These are phyloP conservation scores for Folsomia manolachei DNA, from an alignment of 2,888 invertebrate species.

Conservation along the genomic window DNA sequence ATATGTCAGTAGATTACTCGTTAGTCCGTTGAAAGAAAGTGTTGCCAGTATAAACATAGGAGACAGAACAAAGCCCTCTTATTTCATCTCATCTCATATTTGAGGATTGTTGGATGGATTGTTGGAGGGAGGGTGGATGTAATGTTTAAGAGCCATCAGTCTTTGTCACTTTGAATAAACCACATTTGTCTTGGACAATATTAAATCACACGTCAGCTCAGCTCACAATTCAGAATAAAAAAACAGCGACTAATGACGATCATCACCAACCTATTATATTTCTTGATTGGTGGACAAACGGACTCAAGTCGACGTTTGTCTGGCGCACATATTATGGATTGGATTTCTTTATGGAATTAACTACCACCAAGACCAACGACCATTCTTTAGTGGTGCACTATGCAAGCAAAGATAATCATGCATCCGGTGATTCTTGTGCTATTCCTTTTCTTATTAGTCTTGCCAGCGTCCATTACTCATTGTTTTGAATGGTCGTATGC, in stretches of 20 bases:
- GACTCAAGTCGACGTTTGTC: no score
- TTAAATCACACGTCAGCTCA: slow-evolving; percentile 48
- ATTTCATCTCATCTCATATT: background rate
- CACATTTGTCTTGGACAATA: slow-evolving; percentile 50
- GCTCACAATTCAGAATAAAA: slow-evolving; percentile 1
- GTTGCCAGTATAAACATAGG: background rate
- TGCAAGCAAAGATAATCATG: background rate
- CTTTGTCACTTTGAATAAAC: slow-evolving; percentile 51
- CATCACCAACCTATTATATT: slow-evolving; percentile 35
- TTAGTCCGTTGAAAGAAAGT: slow-evolving; percentile 3
- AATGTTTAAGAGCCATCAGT: slow-evolving; percentile 48
- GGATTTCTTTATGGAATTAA: no score
- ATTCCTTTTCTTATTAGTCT: background rate
- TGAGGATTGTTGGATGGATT: no score
- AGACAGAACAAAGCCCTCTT: slow-evolving; percentile 20
- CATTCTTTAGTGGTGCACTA: background rate
- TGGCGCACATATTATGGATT: no score
- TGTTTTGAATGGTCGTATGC: slow-evolving; percentile 9
- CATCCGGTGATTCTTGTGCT: background rate
- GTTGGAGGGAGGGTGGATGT: slow-evolving; percentile 42
- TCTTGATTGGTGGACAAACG: slow-evolving; percentile 16
- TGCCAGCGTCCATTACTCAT: background rate
- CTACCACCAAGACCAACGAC: no score
- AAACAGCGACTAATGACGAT: slow-evolving; percentile 25
- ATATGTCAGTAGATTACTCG: slow-evolving; percentile 6